A percentile compares a stretch with the other conserved stretches of the same genome.
phyloP scores from a whole-genome alignment of 2,797 vertebrate species.

The Otus scops region DNA sequence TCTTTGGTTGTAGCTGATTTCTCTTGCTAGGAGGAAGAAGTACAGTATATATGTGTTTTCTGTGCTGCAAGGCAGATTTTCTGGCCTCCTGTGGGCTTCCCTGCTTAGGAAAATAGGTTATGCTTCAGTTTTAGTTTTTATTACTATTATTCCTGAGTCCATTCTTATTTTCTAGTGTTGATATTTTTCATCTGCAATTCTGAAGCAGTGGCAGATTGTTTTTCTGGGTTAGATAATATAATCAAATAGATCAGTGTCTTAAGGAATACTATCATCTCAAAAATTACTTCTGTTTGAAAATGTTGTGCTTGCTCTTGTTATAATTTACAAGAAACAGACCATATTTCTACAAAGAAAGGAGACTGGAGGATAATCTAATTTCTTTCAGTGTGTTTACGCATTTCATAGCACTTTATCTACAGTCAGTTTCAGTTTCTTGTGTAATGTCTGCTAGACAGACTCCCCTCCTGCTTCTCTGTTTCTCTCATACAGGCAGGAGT shows the following conservation, averaged over 20 bases:
- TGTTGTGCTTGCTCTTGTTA: neutral
- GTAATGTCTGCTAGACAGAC: neutral
- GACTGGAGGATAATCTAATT: neutral
- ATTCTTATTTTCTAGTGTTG: neutral
- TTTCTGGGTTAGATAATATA: conserved; percentile 1
- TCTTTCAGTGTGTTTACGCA: neutral
- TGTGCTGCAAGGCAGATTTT: neutral
- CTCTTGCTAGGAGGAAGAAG: neutral
- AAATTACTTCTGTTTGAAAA: conserved; percentile 5
- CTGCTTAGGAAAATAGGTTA: neutral
- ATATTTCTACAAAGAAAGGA: conserved; percentile 7
- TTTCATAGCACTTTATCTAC: neutral
- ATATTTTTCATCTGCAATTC: conserved; percentile 1
- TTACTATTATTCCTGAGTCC: neutral
- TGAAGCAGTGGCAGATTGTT: neutral
- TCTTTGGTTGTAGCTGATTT: neutral
- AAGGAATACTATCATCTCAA: neutral
- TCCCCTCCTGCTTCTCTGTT: neutral
- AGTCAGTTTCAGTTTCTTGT: neutral
- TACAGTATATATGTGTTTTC: neutral
- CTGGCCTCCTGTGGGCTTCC: neutral
- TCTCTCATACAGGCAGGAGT: neutral
- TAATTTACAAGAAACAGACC: neutral
- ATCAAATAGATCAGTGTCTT: conserved; percentile 21
- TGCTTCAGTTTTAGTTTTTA: neutral